A percentile compares a stretch with the other conserved stretches of the same genome.
These are phyloP conservation scores for Channallabes apus DNA, from an alignment of 2,797 vertebrate genomes.

Conservation along the genomic window DNA sequence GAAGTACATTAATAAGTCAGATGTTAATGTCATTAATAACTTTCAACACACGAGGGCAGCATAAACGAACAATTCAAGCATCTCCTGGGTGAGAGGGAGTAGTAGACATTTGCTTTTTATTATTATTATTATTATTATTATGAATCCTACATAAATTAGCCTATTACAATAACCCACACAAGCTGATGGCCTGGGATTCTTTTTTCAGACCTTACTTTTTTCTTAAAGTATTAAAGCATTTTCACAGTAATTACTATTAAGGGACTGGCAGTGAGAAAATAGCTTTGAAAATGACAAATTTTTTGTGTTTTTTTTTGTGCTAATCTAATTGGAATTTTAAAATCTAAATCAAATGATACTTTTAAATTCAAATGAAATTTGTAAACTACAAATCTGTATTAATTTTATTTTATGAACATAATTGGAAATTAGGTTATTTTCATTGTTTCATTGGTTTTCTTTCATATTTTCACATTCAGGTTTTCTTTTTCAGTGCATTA, in stretches of 20 bases:
- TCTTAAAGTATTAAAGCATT: background rate
- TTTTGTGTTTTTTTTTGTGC: background rate
- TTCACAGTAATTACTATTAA: background rate
- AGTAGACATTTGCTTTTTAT: background rate
- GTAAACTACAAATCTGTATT: background rate
- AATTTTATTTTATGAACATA: background rate
- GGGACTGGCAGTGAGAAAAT: too few species aligned
- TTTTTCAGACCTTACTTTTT: background rate
- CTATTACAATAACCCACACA: background rate
- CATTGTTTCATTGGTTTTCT: too few species aligned
- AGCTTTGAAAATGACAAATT: background rate
- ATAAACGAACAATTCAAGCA: background rate
- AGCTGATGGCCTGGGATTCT: background rate
- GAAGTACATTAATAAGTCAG: too few species aligned
- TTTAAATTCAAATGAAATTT: background rate
- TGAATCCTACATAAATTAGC: background rate
- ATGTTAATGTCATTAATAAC: background rate
- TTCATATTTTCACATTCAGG: too few species aligned
- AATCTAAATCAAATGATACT: background rate
- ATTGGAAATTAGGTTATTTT: background rate
- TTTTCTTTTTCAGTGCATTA: too few species aligned
- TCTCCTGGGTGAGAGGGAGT: background rate
- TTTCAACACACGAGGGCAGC: conserved; percentile 2
- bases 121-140: background rate
- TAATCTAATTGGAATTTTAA: background rate